phyloP scores from a whole-genome alignment of 2,113 vertebrate genomes.

The Poicephalus meyeri region DNA sequence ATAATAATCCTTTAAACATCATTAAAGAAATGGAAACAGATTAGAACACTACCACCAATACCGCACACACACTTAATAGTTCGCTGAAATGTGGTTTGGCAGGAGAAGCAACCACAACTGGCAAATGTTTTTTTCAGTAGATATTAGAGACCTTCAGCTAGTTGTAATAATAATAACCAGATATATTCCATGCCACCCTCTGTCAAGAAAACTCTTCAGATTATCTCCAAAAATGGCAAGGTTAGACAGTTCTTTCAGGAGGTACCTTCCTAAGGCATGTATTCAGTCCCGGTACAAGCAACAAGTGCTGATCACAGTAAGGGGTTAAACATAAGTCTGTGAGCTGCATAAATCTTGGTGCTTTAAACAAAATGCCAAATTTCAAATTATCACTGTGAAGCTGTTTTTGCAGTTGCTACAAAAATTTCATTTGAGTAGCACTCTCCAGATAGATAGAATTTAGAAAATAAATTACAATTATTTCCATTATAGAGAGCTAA shows the following conservation, averaged over 20 bases:
- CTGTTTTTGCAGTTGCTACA: not conserved
- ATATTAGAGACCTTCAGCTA: not conserved
- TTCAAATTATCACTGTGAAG: not conserved
- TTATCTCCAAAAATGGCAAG: not conserved
- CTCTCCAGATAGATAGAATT: not conserved
- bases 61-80: not conserved
- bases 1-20: not conserved
- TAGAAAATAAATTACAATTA: not conserved
- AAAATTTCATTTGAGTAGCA: not conserved
- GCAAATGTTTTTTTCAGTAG: slow-evolving; percentile 18
- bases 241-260: not conserved
- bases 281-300: not conserved
- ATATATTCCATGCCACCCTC: not conserved
- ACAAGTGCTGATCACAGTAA: not conserved
- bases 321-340: not conserved
- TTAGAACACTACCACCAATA: not conserved
- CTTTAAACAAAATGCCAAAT: not conserved
- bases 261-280: not conserved
- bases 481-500: not conserved
- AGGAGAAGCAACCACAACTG: not conserved
- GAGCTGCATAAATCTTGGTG: not conserved
- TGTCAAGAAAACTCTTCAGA: not conserved
- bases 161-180: not conserved
- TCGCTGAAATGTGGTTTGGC: not conserved
- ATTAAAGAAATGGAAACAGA: not conserved